These are phyloP conservation scores for Meta bourneti DNA, from an alignment of 2,888 invertebrate genomes.

Conservation along the genomic window DNA sequence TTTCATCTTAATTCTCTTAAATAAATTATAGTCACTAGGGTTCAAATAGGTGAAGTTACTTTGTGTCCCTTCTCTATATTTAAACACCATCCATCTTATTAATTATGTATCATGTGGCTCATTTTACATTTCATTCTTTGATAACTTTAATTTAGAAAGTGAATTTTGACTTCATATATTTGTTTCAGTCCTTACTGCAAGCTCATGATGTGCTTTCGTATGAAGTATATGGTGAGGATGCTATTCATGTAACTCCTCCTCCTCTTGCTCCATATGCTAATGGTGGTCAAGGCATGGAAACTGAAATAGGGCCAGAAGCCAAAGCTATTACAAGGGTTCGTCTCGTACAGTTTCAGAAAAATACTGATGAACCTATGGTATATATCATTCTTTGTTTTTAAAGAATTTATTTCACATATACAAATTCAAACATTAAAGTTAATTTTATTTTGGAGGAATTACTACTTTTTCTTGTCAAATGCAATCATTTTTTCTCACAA, in stretches of 20 bases:
- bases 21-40: too few relatives aligned
- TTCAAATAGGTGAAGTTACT: too few relatives aligned
- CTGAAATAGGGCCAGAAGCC: slow-evolving; percentile 77
- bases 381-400: not conserved
- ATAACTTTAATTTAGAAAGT: too few relatives aligned
- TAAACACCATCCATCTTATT: too few relatives aligned
- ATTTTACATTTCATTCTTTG: too few relatives aligned
- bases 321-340: slow-evolving; percentile 95
- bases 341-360: slow-evolving; percentile 99
- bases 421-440: not conserved
- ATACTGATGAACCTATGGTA: slow-evolving; percentile 99
- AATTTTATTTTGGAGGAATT: too few relatives aligned
- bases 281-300: slow-evolving; percentile 74
- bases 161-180: not conserved
- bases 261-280: slow-evolving; percentile 89
- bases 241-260: slow-evolving; percentile 94
- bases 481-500: not conserved
- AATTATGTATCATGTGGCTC: too few relatives aligned
- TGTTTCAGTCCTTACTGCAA: slow-evolving; percentile 94
- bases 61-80: too few relatives aligned
- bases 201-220: slow-evolving; percentile 99
- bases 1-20: too few relatives aligned
- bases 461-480: too few relatives aligned
- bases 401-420: not conserved
- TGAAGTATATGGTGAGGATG: slow-evolving; percentile 98